These are phyloP conservation scores for Halcyon smyrnensis DNA, from an alignment of 2,797 vertebrate genomes.

Conservation along the genomic window DNA sequence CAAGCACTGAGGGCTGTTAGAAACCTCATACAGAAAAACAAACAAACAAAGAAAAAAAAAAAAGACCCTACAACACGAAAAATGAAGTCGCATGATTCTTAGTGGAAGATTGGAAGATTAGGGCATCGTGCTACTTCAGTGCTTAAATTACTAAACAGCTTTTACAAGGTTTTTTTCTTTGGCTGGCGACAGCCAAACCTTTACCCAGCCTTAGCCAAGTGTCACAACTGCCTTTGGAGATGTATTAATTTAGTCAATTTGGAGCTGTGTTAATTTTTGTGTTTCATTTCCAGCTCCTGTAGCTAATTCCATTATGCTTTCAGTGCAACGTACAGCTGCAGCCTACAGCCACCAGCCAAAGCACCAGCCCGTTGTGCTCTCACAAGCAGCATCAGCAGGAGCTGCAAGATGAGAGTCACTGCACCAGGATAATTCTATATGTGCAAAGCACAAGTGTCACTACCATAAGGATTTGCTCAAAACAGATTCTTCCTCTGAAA, in stretches of 20 bases:
- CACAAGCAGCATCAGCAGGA: too few species aligned
- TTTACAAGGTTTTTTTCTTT: not conserved
- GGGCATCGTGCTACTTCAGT: not conserved
- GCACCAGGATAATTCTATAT: not conserved
- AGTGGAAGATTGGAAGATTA: not conserved
- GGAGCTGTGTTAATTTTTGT: not conserved
- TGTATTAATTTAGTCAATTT: too few species aligned
- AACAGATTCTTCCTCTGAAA: not conserved
- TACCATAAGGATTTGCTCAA: not conserved
- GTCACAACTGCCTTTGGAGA: not conserved
- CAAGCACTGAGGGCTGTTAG: not conserved
- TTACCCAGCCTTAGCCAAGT: too few species aligned
- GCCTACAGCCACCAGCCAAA: not conserved
- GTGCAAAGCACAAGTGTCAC: not conserved
- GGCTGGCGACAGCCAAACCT: accelerated
- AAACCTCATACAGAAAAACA: not conserved
- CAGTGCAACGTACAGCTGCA: not conserved
- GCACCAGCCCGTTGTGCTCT: too few species aligned
- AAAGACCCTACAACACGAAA: not conserved
- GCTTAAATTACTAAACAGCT: not conserved
- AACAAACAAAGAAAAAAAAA: not conserved
- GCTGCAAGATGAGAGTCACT: not conserved
- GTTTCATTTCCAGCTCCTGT: not conserved
- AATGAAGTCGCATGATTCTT: not conserved
- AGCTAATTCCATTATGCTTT: not conserved